Evolutionary conservation across 2,888 invertebrate genomes (phyloP).

Genomic region (Branchellion lobata): DNA sequence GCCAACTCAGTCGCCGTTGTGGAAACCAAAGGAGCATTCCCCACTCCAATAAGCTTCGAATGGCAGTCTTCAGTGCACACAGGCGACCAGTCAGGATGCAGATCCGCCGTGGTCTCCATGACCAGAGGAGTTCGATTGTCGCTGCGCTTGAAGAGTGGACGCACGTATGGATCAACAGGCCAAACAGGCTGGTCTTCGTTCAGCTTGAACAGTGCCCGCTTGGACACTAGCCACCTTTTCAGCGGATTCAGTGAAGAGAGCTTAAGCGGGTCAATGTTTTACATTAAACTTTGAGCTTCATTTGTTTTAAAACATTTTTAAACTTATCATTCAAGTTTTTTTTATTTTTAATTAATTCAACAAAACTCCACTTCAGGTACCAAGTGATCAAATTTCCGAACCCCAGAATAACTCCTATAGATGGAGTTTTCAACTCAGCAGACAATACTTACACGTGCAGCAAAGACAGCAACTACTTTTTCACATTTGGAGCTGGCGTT

Average conservation of each 20-base stretch:
- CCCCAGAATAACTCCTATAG: conserved; percentile 27
- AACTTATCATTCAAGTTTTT: neutral
- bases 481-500: conserved; percentile 46
- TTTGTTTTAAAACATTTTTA: no score
- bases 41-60: conserved; percentile 35
- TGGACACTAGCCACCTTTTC: neutral
- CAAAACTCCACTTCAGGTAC: conserved; percentile 8
- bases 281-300: no score
- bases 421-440: conserved; percentile 28
- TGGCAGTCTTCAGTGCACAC: conserved; percentile 40
- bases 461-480: conserved; percentile 24
- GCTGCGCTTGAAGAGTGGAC: conserved; percentile 3
- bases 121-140: conserved; percentile 28
- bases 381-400: neutral
- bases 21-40: conserved; percentile 40
- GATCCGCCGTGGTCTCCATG: conserved; percentile 37
- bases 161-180: conserved; percentile 16
- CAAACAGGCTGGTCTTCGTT: conserved; percentile 46
- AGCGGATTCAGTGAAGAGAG: conserved; percentile 15
- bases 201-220: conserved; percentile 38
- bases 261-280: conserved; percentile 4
- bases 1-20: neutral
- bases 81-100: conserved; percentile 39
- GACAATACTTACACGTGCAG: conserved; percentile 38
- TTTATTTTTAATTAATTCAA: neutral